Evolutionary conservation across 2,113 vertebrate genomes (phyloP), one percentile per base, ranked within the genome.

Genomic region (Oriolus oriolus): DNA sequence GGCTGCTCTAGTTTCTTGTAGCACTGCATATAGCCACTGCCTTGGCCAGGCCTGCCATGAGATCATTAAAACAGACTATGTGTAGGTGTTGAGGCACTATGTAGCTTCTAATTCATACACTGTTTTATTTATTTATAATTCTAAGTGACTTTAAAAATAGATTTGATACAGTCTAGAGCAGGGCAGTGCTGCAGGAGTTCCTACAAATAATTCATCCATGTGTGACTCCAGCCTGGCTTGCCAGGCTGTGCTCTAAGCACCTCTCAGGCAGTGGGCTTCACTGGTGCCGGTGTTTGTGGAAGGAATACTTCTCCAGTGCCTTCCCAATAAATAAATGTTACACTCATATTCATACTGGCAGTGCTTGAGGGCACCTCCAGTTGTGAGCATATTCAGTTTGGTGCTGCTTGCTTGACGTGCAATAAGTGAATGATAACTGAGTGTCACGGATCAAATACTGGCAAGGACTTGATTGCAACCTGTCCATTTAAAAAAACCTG

Each of bases 141-240:
- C 77, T 95, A 93, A 96, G 92, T 93, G 84, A 82, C 90, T 96
- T 96, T 95, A 89, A 96, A 95, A 94, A 96, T 96, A 93, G 88
- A 93, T 87, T 92, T 1, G 1, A n/a, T 86, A 70, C n/a, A 26
- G 69, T 49, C 42, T 41, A 10, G 88, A 90, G 60, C 0, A 2
- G 60, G 76, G 76, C 73, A 94, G 73, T 73, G 80, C 76, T 92
- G 69, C 60, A 87, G 80, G 27, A 93, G 41, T 87, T 92, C 65
- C 92, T 81, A 92, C 83, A 82, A 93, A 94, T 96, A 89, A 94
- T 96, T 96, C 7, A 92, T 94, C 74, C 1, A 0, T 44, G 41
- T 86, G 65, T 78, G 88, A 82, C 44, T 92, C 65, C 82, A 68
- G 68, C 90, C 76, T 90, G 83, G 37, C 82, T 95, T 90, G 50